Percentiles rank a stretch among this genome's conserved stretches.
Evolutionary conservation across 1,140 invertebrate genomes (phyloP).

Genomic region (Caenorhabditis tropicalis): DNA sequence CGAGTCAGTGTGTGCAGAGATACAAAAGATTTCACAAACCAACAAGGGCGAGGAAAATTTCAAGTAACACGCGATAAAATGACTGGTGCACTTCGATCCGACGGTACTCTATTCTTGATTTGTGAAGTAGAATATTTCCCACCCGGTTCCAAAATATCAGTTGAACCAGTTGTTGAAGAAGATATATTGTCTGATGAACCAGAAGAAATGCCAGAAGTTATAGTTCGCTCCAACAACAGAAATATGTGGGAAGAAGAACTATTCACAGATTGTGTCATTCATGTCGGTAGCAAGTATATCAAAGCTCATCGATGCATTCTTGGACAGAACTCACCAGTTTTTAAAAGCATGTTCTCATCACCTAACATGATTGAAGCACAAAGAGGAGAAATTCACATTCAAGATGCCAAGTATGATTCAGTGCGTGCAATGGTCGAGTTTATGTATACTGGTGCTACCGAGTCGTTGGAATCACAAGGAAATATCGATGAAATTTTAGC

Average conservation of each 20-base stretch:
- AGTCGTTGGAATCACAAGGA: conserved; percentile 57
- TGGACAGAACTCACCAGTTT: conserved; percentile 67
- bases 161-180: conserved; percentile 65
- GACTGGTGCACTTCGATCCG: conserved; percentile 60
- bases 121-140: conserved; percentile 69
- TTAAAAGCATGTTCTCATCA: conserved; percentile 67
- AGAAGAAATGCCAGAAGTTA: conserved; percentile 56
- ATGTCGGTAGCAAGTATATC: conserved; percentile 59
- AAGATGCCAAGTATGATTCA: conserved; percentile 64
- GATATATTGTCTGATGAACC: conserved; percentile 53
- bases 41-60: conserved; percentile 70
- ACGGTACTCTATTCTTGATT: conserved; percentile 64
- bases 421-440: conserved; percentile 67
- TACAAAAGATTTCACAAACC: conserved; percentile 71
- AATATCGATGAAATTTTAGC: conserved; percentile 62
- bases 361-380: conserved; percentile 67
- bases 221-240: conserved; percentile 50
- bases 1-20: conserved; percentile 67
- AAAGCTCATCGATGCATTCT: conserved; percentile 69
- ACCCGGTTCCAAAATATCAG: conserved; percentile 66
- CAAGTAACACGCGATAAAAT: conserved; percentile 63
- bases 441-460: conserved; percentile 64
- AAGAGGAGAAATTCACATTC: conserved; percentile 64
- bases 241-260: conserved; percentile 65
- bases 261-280: conserved; percentile 65